These are phyloP conservation scores for Oligia fasciuncula DNA, from an alignment of 2,888 invertebrate genomes.

Conservation along the genomic window DNA sequence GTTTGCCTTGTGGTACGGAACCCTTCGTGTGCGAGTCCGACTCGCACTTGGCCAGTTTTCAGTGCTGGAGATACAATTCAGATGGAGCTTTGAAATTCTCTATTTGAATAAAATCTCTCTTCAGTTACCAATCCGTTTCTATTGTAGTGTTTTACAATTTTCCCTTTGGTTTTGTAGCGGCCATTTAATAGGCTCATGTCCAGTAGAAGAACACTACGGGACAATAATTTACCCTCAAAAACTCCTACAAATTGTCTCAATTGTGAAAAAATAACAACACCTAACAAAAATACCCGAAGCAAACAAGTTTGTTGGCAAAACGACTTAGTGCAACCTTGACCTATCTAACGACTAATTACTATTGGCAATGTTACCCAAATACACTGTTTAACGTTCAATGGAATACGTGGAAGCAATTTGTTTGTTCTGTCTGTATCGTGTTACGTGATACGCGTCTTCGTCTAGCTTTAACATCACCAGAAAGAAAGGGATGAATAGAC, in stretches of 20 bases:
- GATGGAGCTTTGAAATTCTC: background rate
- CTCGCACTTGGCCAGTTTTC: background rate
- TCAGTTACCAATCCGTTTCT: background rate
- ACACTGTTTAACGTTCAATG: slow-evolving; percentile 59
- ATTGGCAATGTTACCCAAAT: slow-evolving; percentile 79
- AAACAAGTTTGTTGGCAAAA: slow-evolving; percentile 76
- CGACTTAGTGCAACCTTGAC: slow-evolving; percentile 78
- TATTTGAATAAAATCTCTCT: background rate
- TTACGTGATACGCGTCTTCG: slow-evolving; percentile 47
- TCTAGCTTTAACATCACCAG: slow-evolving; percentile 26
- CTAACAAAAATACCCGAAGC: slow-evolving; percentile 54
- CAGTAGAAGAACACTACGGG: background rate
- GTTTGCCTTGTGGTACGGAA: too few relatives aligned
- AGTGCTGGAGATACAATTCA: background rate
- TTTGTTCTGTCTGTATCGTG: slow-evolving; percentile 58
- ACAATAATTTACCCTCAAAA: background rate
- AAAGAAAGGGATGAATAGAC: slow-evolving; percentile 17
- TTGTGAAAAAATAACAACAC: slow-evolving; percentile 17
- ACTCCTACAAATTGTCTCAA: background rate
- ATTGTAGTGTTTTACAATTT: background rate
- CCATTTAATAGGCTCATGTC: background rate
- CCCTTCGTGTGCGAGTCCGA: too few relatives aligned
- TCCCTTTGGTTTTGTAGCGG: background rate
- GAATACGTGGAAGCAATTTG: slow-evolving; percentile 62
- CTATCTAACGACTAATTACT: slow-evolving; percentile 82